Evolutionary conservation across 2,113 vertebrate genomes (phyloP), one percentile per base, ranked within the genome.

Genomic region (Pelodiscus sinensis): DNA sequence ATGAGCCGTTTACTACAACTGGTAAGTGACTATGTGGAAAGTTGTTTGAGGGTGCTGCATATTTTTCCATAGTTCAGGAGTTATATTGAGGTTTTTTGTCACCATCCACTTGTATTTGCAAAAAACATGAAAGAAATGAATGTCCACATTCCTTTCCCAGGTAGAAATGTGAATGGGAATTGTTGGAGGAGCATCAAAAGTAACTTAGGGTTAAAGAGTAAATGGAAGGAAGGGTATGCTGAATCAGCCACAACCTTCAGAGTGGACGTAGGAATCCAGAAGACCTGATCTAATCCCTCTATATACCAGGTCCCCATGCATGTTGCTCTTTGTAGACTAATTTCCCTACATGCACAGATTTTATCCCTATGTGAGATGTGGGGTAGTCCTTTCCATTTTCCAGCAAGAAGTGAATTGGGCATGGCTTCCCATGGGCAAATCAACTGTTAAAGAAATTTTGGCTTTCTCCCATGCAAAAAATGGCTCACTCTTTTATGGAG

Each of bases 371-470:
- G 24, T 16, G 19, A 44, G 79, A 44, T 15, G 55, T 24, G 15
- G 29, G 35, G 71, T 77, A 16, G 55, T 15, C 55, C 55, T 79
- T 44, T 15, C 38, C 38, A 77, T 77, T 0, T 6, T 4, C 5
- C 24, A 2, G 21, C 9, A 81, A 81, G 25, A 12, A 88, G 5
- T 1, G 27, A 2, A 88, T 6, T 4, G 4, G 55, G 89, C 9
- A 8, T 1, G 52, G 7, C 3, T 80, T 84, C 50, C 87, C 1
- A 0, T 60, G 21, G 0, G 0, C 1, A 5, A 11, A 68, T 68
- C 62, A 29, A 68, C 15, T n/a, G 16, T 68, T n/a, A 82, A 84
- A 81, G 25, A 8, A 85, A 60, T 5, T 88, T 7, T 9, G 80
- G 21, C 3, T 92, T 35, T 5, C 85, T 14, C 56, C n/a, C 38